Conservation (phyloP, 92 coral and sea anemone species). For the Phenganax stokvisi region DNA sequence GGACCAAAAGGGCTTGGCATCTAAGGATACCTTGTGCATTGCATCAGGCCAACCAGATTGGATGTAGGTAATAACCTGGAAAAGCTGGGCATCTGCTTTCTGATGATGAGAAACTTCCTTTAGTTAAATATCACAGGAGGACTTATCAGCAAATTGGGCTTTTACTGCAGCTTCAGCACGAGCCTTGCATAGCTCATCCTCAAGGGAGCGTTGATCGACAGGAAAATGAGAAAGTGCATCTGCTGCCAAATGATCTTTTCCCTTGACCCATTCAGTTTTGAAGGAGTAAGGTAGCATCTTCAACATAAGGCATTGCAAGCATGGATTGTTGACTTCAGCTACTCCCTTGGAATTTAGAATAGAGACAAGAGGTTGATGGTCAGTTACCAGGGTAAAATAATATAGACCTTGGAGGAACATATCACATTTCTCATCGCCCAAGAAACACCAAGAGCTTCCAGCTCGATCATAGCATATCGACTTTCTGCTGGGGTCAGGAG, state of each 20-base stretch:
- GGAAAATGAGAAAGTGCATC: slow-evolving; percentile 8
- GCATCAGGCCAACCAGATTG: slow-evolving; percentile 34
- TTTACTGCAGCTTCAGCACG: slow-evolving; percentile 35
- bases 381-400: slow-evolving; percentile 8
- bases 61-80: slow-evolving; percentile 7
- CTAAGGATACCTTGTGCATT: slow-evolving; percentile 1
- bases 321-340: slow-evolving; percentile 26
- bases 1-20: slow-evolving; percentile 31
- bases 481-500: too few species aligned
- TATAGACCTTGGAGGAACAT: too few species aligned
- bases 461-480: too few species aligned
- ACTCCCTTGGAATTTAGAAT: slow-evolving; percentile 23
- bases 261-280: slow-evolving; percentile 28
- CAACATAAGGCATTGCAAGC: slow-evolving; percentile 5
- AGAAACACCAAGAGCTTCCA: too few species aligned
- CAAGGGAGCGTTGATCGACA: slow-evolving; percentile 7
- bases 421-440: too few species aligned
- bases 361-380: slow-evolving; percentile 32
- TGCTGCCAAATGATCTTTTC: background rate
- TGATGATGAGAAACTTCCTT: slow-evolving; percentile 16
- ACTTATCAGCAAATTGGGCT: slow-evolving; percentile 35
- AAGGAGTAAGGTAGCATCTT: slow-evolving; percentile 14
- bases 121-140: slow-evolving; percentile 14
- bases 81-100: slow-evolving; percentile 18
- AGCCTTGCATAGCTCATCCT: slow-evolving; percentile 18